Base-by-base conservation (phyloP, 2,113 vertebrate genomes). In the Dicentrarchus labrax region DNA sequence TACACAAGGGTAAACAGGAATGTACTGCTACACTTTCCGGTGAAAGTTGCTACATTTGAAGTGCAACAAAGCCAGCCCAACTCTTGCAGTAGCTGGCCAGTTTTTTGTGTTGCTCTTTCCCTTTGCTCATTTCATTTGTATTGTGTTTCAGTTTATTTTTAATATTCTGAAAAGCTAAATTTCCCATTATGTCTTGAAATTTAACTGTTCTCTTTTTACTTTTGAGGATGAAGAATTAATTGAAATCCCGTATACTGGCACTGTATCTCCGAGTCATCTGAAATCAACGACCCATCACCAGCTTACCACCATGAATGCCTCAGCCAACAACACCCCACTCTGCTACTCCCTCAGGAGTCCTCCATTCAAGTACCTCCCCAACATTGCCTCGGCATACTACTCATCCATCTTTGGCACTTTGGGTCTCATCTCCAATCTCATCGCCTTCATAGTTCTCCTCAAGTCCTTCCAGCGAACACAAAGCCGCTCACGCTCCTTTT, bases 361-460 rank as follows among this genome's bases (percentile, higher is more conserved):
- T 3, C 91, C 90, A 0, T 95, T 92, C 68, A 30, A 3, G 0
- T 75, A 73, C 74, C 56, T 9, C 30, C 53, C 60, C 54, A 78
- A 79, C 45, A 94, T 96, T 0, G 75, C 96, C 13, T 97, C 97
- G 0, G 94, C 92, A 0, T 96, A 96, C 95, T 98, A 96, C 76
- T 94, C 98, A 0, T 90, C 93, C 0, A 84, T 95, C 76, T 98
- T 99, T 24, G 93, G 88, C 76, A 17, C 88, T 11, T 87, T 97
- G 19, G 98, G 98, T 54, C 94, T 99, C 70, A 92, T 82, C 84
- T 99, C 98, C 88, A 99, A 99, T 90, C 95, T 99, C 87, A 94
- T 98, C 0, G 98, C 98, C 4, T 94, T 99, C 16, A 83, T 95
- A 0, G 98, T 96, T 22, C 94, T 99, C 71, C 47, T 96, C 11